Base-by-base conservation (phyloP, 2,888 invertebrate species). In the Cephalotes varians region DNA sequence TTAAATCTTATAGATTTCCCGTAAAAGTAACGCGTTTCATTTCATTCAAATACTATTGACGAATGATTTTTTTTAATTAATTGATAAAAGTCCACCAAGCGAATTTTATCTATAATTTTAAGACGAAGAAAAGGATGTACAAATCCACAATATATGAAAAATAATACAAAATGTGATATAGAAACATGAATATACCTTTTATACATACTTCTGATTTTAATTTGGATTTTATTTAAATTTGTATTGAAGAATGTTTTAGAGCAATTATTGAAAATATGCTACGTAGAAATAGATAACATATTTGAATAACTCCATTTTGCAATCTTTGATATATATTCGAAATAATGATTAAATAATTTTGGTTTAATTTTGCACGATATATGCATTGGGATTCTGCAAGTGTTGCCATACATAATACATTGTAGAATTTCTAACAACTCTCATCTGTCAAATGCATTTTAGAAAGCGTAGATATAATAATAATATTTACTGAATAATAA, bases 401-500 rank as follows among this genome's bases (percentile, higher is more conserved):
- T 47, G 28, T 10, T n/a, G n/a, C 2, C 18, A 21, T 18, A 25
- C 34, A 37, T 25, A 49, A 49, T 4, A 15, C 9, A 7, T 65
- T 44, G 44, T 25, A 12, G 47, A 47, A 21, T 49, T 64, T 62
- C 37, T 18, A n/a, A 74, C n/a, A 65, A 54, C 49, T 51, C 37
- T 64, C 18, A 64, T 51, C 1, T 28, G 44, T 64, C 21, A 25
- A 74, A 51, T 56, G 18, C 18, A 37, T 37, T 65, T 74, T 51
- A 74, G 18, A 64, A 37, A 74, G 18, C 21, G 2, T 25, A 40
- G 15, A 49, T 67, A 65, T 18, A 31, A 40, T 18, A 37, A 25
- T 64, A 34, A 64, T 64, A 64, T 74, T 25, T 25, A 21, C 0
- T 62, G 18, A 62, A 60, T 47, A 37, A 71, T 37, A 71, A 74